Evolutionary conservation across 1,140 invertebrate species (phyloP).

Genomic region (Drosophila kohkoa): DNA sequence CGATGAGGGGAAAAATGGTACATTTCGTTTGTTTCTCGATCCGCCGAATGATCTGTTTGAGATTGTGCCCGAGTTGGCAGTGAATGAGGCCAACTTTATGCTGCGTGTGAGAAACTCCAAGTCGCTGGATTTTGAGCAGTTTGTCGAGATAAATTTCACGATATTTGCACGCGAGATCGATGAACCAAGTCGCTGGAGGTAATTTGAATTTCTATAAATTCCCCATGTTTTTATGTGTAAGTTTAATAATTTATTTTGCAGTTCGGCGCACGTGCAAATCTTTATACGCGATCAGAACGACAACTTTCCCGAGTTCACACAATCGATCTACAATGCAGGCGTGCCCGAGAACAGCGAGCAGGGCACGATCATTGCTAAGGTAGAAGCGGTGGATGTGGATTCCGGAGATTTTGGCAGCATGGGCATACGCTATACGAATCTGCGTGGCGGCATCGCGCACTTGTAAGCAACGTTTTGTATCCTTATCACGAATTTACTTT

Average conservation of each 20-base stretch:
- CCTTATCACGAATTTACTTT: background rate
- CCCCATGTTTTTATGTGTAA: background rate
- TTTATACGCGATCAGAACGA: slow-evolving; percentile 96
- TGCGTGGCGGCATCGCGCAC: slow-evolving; percentile 91
- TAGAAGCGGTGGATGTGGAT: slow-evolving; percentile 93
- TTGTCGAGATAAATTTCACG: slow-evolving; percentile 92
- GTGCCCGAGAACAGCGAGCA: slow-evolving; percentile 93
- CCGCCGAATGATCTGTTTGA: slow-evolving; percentile 94
- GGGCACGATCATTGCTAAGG: slow-evolving; percentile 93
- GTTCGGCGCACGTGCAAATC: slow-evolving; percentile 93
- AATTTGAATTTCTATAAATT: background rate
- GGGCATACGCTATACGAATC: slow-evolving; percentile 94
- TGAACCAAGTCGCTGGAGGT: slow-evolving; percentile 84
- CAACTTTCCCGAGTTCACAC: slow-evolving; percentile 95
- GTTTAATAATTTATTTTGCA: slow-evolving; percentile 66
- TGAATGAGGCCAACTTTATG: slow-evolving; percentile 96
- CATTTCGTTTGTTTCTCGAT: slow-evolving; percentile 93
- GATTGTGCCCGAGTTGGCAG: slow-evolving; percentile 93
- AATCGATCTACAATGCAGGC: slow-evolving; percentile 91
- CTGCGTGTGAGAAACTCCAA: slow-evolving; percentile 94
- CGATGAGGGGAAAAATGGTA: slow-evolving; percentile 97
- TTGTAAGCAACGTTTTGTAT: slow-evolving; percentile 88
- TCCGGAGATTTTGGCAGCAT: slow-evolving; percentile 93
- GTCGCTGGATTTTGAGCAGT: slow-evolving; percentile 94
- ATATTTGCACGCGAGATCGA: slow-evolving; percentile 94